These are phyloP conservation scores for Malthinus seriepunctatus DNA, from an alignment of 2,888 invertebrate species.

Conservation along the genomic window DNA sequence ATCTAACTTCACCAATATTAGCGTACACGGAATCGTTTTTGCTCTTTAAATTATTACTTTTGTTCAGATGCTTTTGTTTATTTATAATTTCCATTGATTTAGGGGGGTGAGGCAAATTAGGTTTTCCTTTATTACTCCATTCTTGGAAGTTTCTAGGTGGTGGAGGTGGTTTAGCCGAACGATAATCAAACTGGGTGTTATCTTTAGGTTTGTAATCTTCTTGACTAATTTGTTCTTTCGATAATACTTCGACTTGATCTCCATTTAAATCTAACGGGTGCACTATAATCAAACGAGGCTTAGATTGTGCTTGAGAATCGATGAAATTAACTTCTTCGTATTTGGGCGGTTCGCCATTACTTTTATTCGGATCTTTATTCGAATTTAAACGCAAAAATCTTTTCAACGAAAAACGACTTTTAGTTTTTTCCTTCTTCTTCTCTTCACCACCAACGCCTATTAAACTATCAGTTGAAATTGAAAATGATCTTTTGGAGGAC, in stretches of 20 bases:
- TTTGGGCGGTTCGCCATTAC: slow-evolving; percentile 57
- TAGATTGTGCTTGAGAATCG: slow-evolving; percentile 60
- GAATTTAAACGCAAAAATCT: slow-evolving; percentile 81
- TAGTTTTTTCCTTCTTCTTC: slow-evolving; percentile 69
- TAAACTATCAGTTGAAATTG: slow-evolving; percentile 76
- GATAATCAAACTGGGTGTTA: neutral
- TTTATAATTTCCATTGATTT: slow-evolving; percentile 67
- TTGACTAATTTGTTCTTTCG: slow-evolving; percentile 35
- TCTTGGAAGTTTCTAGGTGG: slow-evolving; percentile 71
- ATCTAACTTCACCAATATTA: slow-evolving; percentile 83
- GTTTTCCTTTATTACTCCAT: slow-evolving; percentile 59
- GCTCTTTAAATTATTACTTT: slow-evolving; percentile 46
- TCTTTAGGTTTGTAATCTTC: slow-evolving; percentile 36
- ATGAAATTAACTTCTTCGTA: slow-evolving; percentile 61
- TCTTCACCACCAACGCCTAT: slow-evolving; percentile 50
- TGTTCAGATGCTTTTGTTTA: slow-evolving; percentile 56
- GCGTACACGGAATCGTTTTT: slow-evolving; percentile 71
- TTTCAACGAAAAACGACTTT: slow-evolving; percentile 77
- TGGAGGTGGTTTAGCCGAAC: slow-evolving; percentile 60
- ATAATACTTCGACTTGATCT: slow-evolving; percentile 76
- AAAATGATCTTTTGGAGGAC: slow-evolving; percentile 70
- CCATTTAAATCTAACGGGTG: slow-evolving; percentile 87
- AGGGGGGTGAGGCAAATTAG: slow-evolving; percentile 71
- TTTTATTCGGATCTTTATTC: slow-evolving; percentile 69
- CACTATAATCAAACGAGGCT: slow-evolving; percentile 81